These are phyloP conservation scores for Acomys russatus DNA, from an alignment of 2,797 vertebrate species.

Conservation along the genomic window DNA sequence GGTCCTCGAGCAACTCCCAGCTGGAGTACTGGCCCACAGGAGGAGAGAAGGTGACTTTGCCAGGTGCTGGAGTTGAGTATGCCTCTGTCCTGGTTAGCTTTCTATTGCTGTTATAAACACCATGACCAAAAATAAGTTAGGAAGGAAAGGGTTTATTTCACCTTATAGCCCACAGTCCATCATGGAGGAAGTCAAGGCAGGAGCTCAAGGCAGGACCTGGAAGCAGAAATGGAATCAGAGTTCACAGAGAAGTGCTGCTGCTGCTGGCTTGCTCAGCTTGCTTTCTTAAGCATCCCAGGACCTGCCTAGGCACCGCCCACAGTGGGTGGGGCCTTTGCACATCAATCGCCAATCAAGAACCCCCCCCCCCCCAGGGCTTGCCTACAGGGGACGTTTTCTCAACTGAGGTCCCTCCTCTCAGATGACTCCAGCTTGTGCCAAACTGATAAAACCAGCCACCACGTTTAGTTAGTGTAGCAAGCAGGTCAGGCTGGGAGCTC, in stretches of 20 bases:
- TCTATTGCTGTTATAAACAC: not conserved
- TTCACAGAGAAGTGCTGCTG: not conserved
- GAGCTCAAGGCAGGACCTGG: not conserved
- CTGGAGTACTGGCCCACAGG: not conserved
- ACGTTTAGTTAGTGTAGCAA: not conserved
- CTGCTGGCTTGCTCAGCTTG: not conserved
- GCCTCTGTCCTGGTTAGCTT: not conserved
- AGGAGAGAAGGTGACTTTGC: not conserved
- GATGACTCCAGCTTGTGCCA: not conserved
- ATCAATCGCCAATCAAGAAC: not conserved
- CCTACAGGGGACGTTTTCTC: not conserved
- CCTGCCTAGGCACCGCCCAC: not conserved
- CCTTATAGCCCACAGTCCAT: not conserved
- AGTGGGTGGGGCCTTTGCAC: no score
- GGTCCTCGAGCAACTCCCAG: not conserved
- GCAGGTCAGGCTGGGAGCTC: not conserved
- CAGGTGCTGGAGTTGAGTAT: not conserved
- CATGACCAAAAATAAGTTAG: not conserved
- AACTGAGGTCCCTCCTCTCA: not conserved
- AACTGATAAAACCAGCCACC: no score
- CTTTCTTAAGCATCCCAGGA: not conserved
- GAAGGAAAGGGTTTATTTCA: not conserved
- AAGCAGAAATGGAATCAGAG: not conserved
- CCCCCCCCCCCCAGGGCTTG: not conserved
- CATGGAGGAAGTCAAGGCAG: no score